Conservation (phyloP, 1,140 invertebrate genomes). For the Ylistrum balloti region DNA sequence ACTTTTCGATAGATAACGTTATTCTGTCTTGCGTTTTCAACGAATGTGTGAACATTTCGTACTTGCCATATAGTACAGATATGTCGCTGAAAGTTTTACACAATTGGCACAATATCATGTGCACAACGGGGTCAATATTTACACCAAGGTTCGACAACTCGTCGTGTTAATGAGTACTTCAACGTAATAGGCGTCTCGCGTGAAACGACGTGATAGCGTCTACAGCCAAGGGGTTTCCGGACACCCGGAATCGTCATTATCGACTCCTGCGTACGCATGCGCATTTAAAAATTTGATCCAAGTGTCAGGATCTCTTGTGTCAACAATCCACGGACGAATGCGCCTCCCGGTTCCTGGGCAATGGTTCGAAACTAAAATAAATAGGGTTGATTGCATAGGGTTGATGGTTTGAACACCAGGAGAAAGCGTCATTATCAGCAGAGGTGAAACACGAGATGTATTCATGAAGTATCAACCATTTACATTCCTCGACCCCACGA, state of each 20-base stretch:
- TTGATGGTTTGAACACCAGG: neutral
- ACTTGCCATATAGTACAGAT: too few relatives aligned
- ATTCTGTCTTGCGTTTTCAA: neutral
- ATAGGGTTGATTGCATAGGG: neutral
- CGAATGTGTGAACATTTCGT: too few relatives aligned
- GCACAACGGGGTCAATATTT: neutral
- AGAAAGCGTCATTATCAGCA: neutral
- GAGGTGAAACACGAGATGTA: neutral
- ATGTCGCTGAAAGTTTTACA: too few relatives aligned
- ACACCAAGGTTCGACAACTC: conserved; percentile 15
- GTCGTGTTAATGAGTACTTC: neutral
- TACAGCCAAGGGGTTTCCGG: neutral
- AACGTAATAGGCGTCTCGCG: conserved; percentile 10
- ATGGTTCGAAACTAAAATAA: conserved; percentile 35
- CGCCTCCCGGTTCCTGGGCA: neutral
- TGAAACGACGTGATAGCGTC: neutral
- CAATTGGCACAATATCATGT: neutral
- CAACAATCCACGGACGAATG: neutral
- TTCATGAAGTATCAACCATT: neutral
- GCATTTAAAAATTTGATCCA: neutral
- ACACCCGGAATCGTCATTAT: neutral
- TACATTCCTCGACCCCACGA: neutral
- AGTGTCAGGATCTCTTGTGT: neutral
- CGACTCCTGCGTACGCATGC: neutral
- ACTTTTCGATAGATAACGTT: neutral